Evolutionary conservation across 2,113 vertebrate species (phyloP).

Genomic region (Herpailurus yagouaroundi): DNA sequence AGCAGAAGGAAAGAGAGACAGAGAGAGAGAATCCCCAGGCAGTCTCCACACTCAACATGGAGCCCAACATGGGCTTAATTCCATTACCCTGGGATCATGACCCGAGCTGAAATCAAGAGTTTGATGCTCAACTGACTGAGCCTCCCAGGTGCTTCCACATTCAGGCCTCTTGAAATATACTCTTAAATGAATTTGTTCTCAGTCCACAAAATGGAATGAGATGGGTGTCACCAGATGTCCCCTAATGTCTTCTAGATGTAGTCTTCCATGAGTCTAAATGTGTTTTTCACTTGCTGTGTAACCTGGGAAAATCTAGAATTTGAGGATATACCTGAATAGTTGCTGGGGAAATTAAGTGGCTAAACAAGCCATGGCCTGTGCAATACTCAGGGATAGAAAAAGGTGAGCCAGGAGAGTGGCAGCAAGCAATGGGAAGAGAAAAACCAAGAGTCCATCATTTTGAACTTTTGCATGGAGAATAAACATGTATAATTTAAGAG

Average conservation of each 20-base stretch:
- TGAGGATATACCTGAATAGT: neutral
- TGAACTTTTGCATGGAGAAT: neutral
- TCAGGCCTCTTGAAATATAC: neutral
- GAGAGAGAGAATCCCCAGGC: too few species aligned
- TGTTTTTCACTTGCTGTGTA: neutral
- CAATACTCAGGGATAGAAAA: neutral
- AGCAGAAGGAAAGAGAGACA: too few species aligned
- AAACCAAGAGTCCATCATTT: neutral
- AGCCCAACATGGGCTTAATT: too few species aligned
- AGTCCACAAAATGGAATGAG: neutral
- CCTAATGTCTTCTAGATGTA: neutral
- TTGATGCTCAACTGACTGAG: too few species aligned
- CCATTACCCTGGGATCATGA: too few species aligned
- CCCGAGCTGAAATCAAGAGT: too few species aligned
- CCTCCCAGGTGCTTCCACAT: neutral
- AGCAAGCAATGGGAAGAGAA: neutral
- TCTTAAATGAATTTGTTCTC: neutral
- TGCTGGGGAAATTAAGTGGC: neutral
- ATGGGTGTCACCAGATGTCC: neutral
- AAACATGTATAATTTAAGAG: neutral
- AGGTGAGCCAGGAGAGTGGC: neutral
- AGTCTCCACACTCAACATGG: too few species aligned
- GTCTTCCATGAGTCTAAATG: neutral
- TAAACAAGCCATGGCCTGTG: neutral
- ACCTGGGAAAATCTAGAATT: neutral